Percentiles rank a stretch among this genome's conserved stretches.
These are phyloP conservation scores for Calidris pugnax DNA, from an alignment of 2,113 vertebrate species.

Conservation along the genomic window DNA sequence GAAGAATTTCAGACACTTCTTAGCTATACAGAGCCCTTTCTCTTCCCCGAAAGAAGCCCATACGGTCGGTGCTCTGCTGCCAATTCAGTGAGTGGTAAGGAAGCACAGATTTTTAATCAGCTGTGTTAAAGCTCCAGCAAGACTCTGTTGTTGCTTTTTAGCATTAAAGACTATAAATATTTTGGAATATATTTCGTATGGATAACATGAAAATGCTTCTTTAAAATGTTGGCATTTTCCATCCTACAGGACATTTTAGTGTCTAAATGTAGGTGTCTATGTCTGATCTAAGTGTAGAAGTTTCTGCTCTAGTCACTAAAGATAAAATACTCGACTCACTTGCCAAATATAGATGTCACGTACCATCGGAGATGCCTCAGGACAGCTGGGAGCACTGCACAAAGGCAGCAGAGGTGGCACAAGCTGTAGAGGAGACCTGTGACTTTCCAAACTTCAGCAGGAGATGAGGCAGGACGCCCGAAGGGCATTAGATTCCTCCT, in stretches of 20 bases:
- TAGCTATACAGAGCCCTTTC: neutral
- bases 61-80: neutral
- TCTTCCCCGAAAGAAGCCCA: neutral
- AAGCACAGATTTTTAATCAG: slow-evolving; percentile 19
- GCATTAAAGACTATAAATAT: neutral
- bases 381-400: neutral
- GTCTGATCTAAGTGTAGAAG: neutral
- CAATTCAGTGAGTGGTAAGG: neutral
- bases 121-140: neutral
- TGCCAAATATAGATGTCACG: neutral
- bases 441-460: neutral
- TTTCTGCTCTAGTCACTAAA: neutral
- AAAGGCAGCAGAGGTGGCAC: neutral
- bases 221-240: neutral
- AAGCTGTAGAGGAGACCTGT: neutral
- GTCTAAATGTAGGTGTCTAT: neutral
- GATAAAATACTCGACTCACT: neutral
- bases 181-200: neutral
- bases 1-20: neutral
- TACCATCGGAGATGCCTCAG: neutral
- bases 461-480: neutral
- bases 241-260: neutral
- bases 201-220: neutral
- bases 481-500: neutral
- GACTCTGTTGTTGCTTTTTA: slow-evolving; percentile 2